Evolutionary conservation across 2,888 invertebrate genomes (phyloP), one percentile per base, ranked within the genome.

Genomic region (Agrochola macilenta): DNA sequence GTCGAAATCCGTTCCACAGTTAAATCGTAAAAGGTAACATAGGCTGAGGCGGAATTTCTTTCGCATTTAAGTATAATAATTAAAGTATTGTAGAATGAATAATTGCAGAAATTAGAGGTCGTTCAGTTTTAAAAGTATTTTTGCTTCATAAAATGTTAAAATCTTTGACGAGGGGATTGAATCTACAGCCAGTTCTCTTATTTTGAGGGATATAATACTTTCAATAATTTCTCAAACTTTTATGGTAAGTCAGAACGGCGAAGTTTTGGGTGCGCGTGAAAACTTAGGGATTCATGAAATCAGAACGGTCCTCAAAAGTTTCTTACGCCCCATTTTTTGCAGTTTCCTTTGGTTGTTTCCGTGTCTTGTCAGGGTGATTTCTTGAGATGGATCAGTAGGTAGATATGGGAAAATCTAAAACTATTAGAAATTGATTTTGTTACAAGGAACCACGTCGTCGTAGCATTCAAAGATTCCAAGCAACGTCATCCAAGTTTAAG

Each of bases 181-280:
- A 49, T 35, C 17, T 46, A 20, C 20, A 20, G 46, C 17, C 43
- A 17, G 14, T 12, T 17, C 20, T 46, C 20, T 30, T 54, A 43
- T 30, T 5, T 61, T 35, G 35, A 54, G 35, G 46, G 17, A 63
- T 26, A 20, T 54, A 69, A 57, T 20, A n/a, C 23, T 46, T 52
- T 46, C 35, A 75, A 65, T 69, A 58, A 64, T 17, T 66, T 74
- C 17, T 14, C 11, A 57, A 70, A 57, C 39, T 75, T 66, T 60
- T 39, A 58, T n/a, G 52, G 4, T 52, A 46, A 17, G 49, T 63
- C 54, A 39, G 60, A n/a, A 35, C 35, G 66, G 7, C 23, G 8
- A 68, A 81, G 58, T 69, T 80, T 52, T 11, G 65, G 30, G 39
- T 35, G 26, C 54, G 43, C 23, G 23, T 12, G 26, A 30, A 43